Conservation (phyloP, 2,113 vertebrate species). For the Gyps fulvus region DNA sequence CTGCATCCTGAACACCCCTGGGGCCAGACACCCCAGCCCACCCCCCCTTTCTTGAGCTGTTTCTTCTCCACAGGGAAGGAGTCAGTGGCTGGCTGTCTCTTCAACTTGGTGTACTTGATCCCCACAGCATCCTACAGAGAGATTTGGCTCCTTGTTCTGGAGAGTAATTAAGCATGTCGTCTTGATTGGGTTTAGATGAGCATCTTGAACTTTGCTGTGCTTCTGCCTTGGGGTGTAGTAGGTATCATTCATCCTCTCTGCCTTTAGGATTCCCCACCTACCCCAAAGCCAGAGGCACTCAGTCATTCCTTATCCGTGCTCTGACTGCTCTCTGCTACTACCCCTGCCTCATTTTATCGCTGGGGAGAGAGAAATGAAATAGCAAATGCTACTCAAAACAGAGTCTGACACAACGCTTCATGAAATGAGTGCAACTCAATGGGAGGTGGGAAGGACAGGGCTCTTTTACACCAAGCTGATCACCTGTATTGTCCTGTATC, state of each 20-base stretch:
- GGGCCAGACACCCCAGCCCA: too few species aligned
- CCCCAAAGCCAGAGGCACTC: background rate
- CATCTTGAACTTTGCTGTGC: background rate
- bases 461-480: background rate
- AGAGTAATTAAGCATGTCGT: background rate
- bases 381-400: background rate
- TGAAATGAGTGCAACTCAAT: too few species aligned
- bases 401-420: background rate
- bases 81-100: background rate
- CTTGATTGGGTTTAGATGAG: background rate
- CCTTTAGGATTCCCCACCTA: background rate
- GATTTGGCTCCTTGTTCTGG: background rate
- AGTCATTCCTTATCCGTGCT: background rate
- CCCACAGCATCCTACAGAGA: background rate
- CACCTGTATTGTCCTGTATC: too few species aligned
- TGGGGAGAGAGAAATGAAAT: background rate
- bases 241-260: background rate
- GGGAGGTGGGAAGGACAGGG: background rate
- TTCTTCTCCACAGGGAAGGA: background rate
- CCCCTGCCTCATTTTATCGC: background rate
- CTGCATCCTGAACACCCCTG: rapidly evolving
- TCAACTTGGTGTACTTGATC: background rate
- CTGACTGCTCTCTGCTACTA: background rate
- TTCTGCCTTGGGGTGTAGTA: background rate
- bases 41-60: too few species aligned